Conservation (phyloP, 2,113 vertebrate genomes). For the Siphamia tubifer region DNA sequence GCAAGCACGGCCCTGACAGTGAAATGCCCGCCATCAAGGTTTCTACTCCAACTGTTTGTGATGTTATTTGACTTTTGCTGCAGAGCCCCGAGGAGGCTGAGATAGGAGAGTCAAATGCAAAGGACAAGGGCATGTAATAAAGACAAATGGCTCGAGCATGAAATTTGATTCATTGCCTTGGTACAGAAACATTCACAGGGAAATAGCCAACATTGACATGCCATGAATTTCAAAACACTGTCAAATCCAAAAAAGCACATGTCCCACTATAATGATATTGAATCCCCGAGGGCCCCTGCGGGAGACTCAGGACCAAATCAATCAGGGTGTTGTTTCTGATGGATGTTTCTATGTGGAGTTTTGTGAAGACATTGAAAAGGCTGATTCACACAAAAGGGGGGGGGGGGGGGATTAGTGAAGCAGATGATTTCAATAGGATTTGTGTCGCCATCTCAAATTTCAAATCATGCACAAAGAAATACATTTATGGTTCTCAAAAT, state of each 20-base stretch:
- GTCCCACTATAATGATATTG: conserved; percentile 59
- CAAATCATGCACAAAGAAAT: background rate
- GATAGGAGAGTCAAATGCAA: conserved; percentile 58
- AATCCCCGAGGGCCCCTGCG: conserved; percentile 40
- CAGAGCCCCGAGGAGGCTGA: conserved; percentile 49
- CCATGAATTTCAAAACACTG: conserved; percentile 70
- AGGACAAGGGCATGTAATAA: conserved; percentile 79
- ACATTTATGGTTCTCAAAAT: no score
- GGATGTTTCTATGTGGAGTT: background rate
- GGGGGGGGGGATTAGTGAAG: background rate
- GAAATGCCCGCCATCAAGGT: conserved; percentile 49
- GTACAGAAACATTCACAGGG: conserved; percentile 65
- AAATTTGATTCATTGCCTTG: conserved; percentile 78
- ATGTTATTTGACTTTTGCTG: conserved; percentile 71
- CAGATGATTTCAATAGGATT: background rate
- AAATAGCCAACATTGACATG: conserved; percentile 71
- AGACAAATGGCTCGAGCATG: conserved; percentile 79
- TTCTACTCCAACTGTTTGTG: conserved; percentile 57
- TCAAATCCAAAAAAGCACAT: conserved; percentile 67
- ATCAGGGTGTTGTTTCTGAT: conserved; percentile 46
- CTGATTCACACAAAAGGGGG: background rate
- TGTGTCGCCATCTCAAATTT: background rate
- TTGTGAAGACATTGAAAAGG: background rate
- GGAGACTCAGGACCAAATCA: conserved; percentile 22
- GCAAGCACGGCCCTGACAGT: conserved; percentile 32